Base-by-base conservation (phyloP, 2,113 vertebrate species). In the Larimichthys polyactis region DNA sequence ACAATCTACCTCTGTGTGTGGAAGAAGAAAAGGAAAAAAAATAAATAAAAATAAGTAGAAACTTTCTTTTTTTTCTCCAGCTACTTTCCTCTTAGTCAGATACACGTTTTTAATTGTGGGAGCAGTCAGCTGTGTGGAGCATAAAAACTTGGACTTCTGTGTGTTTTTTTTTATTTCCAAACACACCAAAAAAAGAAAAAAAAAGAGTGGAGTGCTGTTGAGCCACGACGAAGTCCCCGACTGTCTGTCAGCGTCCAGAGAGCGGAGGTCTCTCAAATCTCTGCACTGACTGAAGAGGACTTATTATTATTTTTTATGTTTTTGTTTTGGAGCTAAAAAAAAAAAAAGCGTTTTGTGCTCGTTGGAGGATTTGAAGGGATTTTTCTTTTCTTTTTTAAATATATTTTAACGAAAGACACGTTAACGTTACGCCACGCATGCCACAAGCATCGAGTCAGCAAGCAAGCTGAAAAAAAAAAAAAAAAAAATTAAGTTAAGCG, bases 1-100 rank as follows among this genome's bases (percentile, higher is more conserved):
- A 75, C 87, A 71, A 89, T 77, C 90, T 94, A 91, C 90, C 89
- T 92, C 92, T 91, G 74, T 84, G 64, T 59, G 89, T 84, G 81
- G 44, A 82, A 77, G 57, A 36, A 78, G 51, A 79, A 70, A 46
- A 67, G 10, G 29, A 8, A 14, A 55, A 51, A 60, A n/a, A 44
- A 44, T 7, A 81, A 70, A 49, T 64, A 9, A 29, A 8, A 65
- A 64, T 9, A 22, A 66, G 52, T 59, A 27, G 22, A 55, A 80
- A 78, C 66, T 86, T 48, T n/a, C n/a, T n/a, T 7, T 32, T 29
- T 49, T 19, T 24, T 24, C 1, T 24, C 24, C 49, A 58, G n/a
- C 55, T 19, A 5, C 40, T 71, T 68, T 52, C 29, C 74, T 55
- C 5, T 60, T 22, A 11, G 12, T 29, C 11, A 9, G 22, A 67